These are phyloP conservation scores for Chrysolina americana DNA, from an alignment of 2,888 invertebrate species.

Conservation along the genomic window DNA sequence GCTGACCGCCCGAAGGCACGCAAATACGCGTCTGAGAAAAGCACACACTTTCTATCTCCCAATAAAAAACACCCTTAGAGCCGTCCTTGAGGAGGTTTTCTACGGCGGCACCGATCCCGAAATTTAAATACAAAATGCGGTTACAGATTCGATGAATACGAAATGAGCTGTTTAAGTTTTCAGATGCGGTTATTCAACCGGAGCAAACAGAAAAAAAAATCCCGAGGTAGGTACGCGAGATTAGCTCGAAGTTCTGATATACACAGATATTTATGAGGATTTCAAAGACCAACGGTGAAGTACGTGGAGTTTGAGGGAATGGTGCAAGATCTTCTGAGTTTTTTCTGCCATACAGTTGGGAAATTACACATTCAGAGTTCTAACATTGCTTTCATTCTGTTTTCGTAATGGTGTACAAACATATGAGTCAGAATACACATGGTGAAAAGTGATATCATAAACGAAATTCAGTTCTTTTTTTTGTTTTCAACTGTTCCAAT, in stretches of 20 bases:
- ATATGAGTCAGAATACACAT: no score
- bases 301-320: no score
- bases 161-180: slow-evolving; percentile 41
- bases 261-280: no score
- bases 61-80: slow-evolving; percentile 16
- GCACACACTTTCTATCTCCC: background rate
- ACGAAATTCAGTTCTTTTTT: no score
- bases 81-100: background rate
- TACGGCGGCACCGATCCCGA: slow-evolving; percentile 3
- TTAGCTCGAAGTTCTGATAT: background rate
- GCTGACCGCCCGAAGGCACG: background rate
- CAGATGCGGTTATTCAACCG: slow-evolving; percentile 39
- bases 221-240: slow-evolving; percentile 11
- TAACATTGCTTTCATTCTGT: no score
- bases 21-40: background rate
- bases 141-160: slow-evolving; percentile 44
- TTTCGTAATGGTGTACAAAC: no score
- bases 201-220: slow-evolving; percentile 33
- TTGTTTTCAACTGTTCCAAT: no score
- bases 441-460: no score
- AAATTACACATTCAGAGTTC: no score
- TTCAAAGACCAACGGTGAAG: no score
- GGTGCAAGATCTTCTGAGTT: no score
- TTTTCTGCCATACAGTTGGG: no score
- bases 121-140: slow-evolving; percentile 41